A percentile compares a stretch with the other conserved stretches of the same genome.
Conservation (phyloP, 1,140 invertebrate species). For the Chionoecetes opilio region DNA sequence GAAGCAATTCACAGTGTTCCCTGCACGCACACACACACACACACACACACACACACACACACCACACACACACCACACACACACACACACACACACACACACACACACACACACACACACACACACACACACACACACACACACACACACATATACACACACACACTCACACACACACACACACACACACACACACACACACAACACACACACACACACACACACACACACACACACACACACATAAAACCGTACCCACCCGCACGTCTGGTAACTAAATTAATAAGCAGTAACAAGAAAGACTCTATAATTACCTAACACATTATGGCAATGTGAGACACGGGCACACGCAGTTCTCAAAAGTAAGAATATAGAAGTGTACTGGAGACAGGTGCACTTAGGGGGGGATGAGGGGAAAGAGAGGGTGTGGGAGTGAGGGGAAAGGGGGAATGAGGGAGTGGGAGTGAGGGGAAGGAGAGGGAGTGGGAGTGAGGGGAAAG, state of each 20-base stretch:
- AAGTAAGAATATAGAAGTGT: no score
- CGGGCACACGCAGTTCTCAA: background rate
- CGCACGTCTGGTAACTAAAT: background rate
- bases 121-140: slow-evolving; percentile 48
- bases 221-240: slow-evolving; percentile 58
- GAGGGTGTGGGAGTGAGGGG: no score
- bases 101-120: slow-evolving; percentile 46
- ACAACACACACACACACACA: background rate
- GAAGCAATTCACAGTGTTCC: background rate
- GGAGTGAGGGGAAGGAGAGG: no score
- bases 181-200: slow-evolving; percentile 43
- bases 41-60: slow-evolving; percentile 58
- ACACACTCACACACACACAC: slow-evolving; percentile 54
- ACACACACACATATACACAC: slow-evolving; percentile 44
- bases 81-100: no score
- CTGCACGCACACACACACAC: slow-evolving; percentile 47
- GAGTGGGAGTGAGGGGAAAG: no score
- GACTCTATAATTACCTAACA: background rate
- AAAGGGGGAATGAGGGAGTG: no score
- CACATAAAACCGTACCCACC: background rate
- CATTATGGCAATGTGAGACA: background rate
- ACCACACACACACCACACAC: no score
- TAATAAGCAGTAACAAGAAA: background rate
- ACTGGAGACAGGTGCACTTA: no score
- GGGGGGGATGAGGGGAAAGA: no score